A percentile compares a stretch with the other conserved stretches of the same genome.
These are phyloP conservation scores for Characodon lateralis DNA, from an alignment of 2,797 vertebrate species.

Conservation along the genomic window DNA sequence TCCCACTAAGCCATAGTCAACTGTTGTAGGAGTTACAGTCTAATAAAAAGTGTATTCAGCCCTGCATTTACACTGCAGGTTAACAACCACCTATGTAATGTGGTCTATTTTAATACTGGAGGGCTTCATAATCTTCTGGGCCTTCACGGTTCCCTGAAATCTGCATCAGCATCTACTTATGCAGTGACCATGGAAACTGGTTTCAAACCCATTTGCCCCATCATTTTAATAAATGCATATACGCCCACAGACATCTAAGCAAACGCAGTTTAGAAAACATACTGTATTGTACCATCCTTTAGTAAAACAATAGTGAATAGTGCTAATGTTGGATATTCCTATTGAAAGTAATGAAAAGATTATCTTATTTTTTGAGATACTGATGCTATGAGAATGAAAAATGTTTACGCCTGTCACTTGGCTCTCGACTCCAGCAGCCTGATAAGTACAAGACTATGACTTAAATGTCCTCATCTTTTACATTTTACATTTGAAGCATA, in stretches of 20 bases:
- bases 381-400: background rate
- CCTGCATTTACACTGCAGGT: background rate
- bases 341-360: background rate
- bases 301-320: background rate
- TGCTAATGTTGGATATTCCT: background rate
- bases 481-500: background rate
- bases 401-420: background rate
- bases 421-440: background rate
- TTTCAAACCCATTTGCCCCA: constrained; percentile 46
- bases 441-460: background rate
- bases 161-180: constrained; percentile 52
- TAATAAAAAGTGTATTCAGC: background rate
- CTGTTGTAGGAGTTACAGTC: background rate
- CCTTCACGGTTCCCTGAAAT: constrained; percentile 32
- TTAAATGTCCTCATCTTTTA: background rate
- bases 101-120: constrained; percentile 28
- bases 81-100: background rate
- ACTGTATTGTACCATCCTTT: background rate
- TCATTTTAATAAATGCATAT: constrained; percentile 39
- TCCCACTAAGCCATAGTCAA: no score
- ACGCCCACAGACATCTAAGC: constrained; percentile 30
- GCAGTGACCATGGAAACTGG: constrained; percentile 65
- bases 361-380: background rate
- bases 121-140: constrained; percentile 16
- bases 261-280: constrained; percentile 1